Percentiles rank a stretch among this genome's conserved stretches.
These are phyloP conservation scores for Laothoe populi DNA, from an alignment of 2,888 invertebrate species.

Conservation along the genomic window DNA sequence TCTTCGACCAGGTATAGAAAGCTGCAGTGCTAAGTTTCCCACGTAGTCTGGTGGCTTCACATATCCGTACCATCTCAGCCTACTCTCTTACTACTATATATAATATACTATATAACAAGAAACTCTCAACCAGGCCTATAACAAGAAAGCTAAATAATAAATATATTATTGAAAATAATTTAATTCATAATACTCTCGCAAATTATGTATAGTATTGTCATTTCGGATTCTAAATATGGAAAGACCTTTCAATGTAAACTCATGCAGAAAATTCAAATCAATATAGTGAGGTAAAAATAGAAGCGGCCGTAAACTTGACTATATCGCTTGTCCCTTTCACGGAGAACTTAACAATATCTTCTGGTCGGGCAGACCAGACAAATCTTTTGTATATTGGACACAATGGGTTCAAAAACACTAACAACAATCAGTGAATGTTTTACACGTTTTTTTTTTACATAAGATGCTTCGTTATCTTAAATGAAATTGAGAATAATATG, in stretches of 20 bases:
- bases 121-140: no score
- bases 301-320: conserved; percentile 9
- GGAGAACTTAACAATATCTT: conserved; percentile 60
- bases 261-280: conserved; percentile 34
- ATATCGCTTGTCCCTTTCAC: conserved; percentile 40
- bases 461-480: background rate
- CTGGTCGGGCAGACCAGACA: conserved; percentile 58
- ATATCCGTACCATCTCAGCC: no score
- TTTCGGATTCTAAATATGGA: background rate
- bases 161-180: no score
- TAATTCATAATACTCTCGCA: no score
- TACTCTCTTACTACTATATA: no score
- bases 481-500: no score
- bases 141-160: no score
- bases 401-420: conserved; percentile 39
- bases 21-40: no score
- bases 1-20: no score
- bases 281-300: conserved; percentile 15
- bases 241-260: conserved; percentile 29
- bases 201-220: no score
- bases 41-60: no score
- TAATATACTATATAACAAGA: no score
- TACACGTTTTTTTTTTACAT: background rate
- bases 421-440: background rate
- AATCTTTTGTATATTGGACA: conserved; percentile 53